These are phyloP conservation scores for Astreopora myriophthalma DNA, from an alignment of 64 coral and sea anemone species.

Conservation along the genomic window DNA sequence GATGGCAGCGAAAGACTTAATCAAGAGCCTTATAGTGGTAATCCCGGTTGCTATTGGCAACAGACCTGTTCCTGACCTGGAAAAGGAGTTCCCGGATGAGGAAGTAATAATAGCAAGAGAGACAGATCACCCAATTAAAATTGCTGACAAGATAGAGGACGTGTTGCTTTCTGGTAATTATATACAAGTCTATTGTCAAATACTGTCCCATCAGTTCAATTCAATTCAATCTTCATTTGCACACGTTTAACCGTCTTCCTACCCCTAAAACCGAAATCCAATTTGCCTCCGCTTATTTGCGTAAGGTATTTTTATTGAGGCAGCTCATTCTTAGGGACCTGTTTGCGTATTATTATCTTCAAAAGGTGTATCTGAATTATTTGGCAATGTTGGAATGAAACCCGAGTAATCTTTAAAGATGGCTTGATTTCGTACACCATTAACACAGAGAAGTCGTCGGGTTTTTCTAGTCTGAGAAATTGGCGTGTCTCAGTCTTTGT, in stretches of 20 bases:
- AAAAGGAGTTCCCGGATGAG: constrained; percentile 68
- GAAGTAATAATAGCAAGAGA: constrained; percentile 62
- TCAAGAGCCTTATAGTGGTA: constrained; percentile 10
- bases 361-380: no score
- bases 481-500: no score
- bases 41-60: constrained; percentile 85
- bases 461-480: no score
- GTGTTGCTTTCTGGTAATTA: constrained; percentile 60
- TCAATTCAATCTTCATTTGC: no score
- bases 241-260: no score
- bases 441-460: no score
- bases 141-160: constrained; percentile 75
- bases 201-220: background rate
- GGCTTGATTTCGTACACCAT: no score
- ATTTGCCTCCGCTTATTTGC: no score
- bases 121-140: constrained; percentile 59
- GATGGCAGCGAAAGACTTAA: constrained; percentile 53
- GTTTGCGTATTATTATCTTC: no score
- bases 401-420: background rate
- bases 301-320: no score
- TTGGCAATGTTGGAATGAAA: background rate
- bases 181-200: background rate
- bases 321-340: no score
- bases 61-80: constrained; percentile 57
- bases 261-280: no score